Base-by-base conservation (phyloP, 2,888 invertebrate species). In the Mythimna loreyi region DNA sequence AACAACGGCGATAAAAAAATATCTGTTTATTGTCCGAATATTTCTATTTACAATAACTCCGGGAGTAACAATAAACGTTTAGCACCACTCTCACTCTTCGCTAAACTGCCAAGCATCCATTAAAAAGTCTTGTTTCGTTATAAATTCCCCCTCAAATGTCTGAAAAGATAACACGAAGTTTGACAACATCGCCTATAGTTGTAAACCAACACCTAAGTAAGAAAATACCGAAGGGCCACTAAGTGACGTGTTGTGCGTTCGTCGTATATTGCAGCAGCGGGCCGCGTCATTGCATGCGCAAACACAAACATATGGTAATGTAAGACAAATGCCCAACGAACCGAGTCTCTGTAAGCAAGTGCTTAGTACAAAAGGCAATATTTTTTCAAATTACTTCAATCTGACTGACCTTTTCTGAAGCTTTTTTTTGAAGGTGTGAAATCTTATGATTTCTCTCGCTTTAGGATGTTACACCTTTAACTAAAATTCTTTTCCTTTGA, bases 101-200 rank as follows among this genome's bases (percentile, higher is more conserved):
- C 40, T 8, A 11, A 70, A 55, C 21, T 33, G 56, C 16, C 21
- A 50, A 75, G 67, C 30, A 13, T 36, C 47, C 36, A 75, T 71
- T 71, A 75, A 75, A 70, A 49, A 70, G 67, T 67, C 67, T 25
- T 25, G 19, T 33, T 30, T 30, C n/a, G 33, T 79, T 78, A 78
- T 65, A 78, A 78, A 78, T 60, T 73, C 33, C 16, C 45, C 36
- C 21, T 52, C 25, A 56, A 72, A 56, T 52, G 55, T 57, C 78
- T 78, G 62, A 19, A 65, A 75, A 52, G 79, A 65, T 64, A 65
- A 57, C 59, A 30, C 9, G 40, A 64, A 75, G 50, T 64, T 78
- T 63, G 73, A 64, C 58, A 60, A 47, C 21, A 59, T 50, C 45
- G 21, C 1, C 45, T 52, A 52, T 74, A 50, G 21, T 19, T 2